Base-by-base conservation (phyloP, 1,140 invertebrate genomes). In the Augochlora pura region DNA sequence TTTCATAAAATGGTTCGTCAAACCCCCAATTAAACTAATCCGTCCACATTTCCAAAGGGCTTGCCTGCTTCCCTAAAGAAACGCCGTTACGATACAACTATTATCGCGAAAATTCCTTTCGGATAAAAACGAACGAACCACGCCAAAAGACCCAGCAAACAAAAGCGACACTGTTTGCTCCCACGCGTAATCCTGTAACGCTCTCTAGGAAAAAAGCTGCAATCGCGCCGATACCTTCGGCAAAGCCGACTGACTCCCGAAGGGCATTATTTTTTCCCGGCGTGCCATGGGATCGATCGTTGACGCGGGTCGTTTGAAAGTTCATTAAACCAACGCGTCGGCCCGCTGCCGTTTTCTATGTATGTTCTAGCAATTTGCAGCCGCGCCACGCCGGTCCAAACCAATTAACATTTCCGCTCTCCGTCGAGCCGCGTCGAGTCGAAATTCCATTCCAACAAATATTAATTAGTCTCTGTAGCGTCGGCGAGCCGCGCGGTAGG, bases 381-480 rank as follows among this genome's bases (percentile, higher is more conserved):
- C 42, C 39, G 65, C 16, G 54, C 42, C 39, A 39, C 16, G 54
- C 39, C 42, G 14, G 23, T 42, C 18, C 65, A 9, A 49, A 66
- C 42, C 65, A 66, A 68, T 52, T 52, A 68, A 68, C 46, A 49
- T 27, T 52, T 27, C 25, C 42, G 18, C 46, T 52, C 66, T 27
- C 8, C 25, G 32, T 12, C 67, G 42, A 23, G 21, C 49, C 67
- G 27, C 38, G 25, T 42, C 38, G 27, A 32, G 25, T 42, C 38
- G 27, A 32, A 69, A 64, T 78, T 46, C 49, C 76, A 64, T 72
- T 68, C 72, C 49, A 18, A 25, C 76, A 78, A 78, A 78, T 78
- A 78, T 77, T 77, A 77, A 77, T 77, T 78, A 72, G 46, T 38
- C 46, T 2, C 46, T 2, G 46, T 5, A 32, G 68, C 46, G 46